Evolutionary conservation across 2,113 vertebrate genomes (phyloP).

Genomic region (Naja naja): DNA sequence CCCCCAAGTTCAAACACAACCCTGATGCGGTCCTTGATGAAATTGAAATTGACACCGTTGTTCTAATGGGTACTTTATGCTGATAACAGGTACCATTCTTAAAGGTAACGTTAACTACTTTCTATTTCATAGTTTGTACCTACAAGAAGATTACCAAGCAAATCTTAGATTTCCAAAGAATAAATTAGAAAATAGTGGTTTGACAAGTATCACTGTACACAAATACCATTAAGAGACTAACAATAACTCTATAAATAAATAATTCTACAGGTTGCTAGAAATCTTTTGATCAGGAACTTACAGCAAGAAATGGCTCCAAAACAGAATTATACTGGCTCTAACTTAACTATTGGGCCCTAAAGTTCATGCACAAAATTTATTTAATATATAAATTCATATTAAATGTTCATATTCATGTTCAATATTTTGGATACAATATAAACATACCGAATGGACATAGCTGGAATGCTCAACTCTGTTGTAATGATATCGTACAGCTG

Average conservation of each 20-base stretch:
- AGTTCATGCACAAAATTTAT: neutral
- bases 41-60: no score
- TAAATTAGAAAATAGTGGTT: neutral
- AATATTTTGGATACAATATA: neutral
- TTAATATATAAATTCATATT: slow-evolving; percentile 11
- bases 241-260: neutral
- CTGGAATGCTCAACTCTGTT: slow-evolving; percentile 79
- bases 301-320: neutral
- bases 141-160: neutral
- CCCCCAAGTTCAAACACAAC: no score
- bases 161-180: neutral
- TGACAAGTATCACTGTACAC: neutral
- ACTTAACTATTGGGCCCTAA: neutral
- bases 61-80: neutral
- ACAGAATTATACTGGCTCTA: neutral
- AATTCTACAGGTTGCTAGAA: neutral
- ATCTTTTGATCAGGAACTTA: neutral
- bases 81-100: neutral
- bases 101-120: slow-evolving; percentile 19
- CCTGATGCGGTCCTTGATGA: no score
- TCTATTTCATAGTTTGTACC: neutral
- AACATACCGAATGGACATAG: slow-evolving; percentile 84
- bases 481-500: slow-evolving; percentile 87
- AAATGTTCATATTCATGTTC: neutral
- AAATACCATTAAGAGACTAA: neutral